Base-by-base conservation (phyloP, 2,888 invertebrate species). In the Pandemis cinnamomeana region DNA sequence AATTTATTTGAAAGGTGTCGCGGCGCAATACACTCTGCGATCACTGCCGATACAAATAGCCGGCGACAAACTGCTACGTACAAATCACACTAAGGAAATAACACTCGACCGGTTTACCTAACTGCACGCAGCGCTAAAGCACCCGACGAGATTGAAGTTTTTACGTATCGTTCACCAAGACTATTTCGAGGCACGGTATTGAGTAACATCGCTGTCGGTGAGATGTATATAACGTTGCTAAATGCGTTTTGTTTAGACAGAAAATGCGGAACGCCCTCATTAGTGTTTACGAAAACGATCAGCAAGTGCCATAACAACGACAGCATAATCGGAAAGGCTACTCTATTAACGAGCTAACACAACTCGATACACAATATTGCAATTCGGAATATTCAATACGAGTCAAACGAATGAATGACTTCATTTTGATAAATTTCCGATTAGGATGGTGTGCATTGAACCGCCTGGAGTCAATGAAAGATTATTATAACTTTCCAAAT, bases 1-100 rank as follows among this genome's bases (percentile, higher is more conserved):
- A 94, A 94, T 94, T 91, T 93, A 89, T 92, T 93, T 93, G 92
- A 94, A 92, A 94, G 94, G 93, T 92, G 92, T 93, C 91, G 87
- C 84, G 80, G 87, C 83, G 91, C 92, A 93, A 93, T 93, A 91
- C 92, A 91, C 93, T 92, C 88, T 86, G 83, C 88, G 85, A 89
- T 87, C 88, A 85, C 82, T 79, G 76, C 80, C 85, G 87, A 87
- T 89, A 88, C 87, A 86, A 86, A 86, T 85, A 86, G 79, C 86
- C 81, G 78, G 83, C 84, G 84, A 84, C 85, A 87, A 88, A 87
- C 86, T 88, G 86, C 84, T 85, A 81, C 76, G 83, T 88, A 88
- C 89, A 91, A 92, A 92, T 90, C 92, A 90, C 89, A 90, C 83
- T 79, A 79, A 84, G 84, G 87, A 87, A 90, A 88, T 86, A 88